These are phyloP conservation scores for Heterodera schachtii DNA, from an alignment of 1,140 invertebrate genomes.

Conservation along the genomic window DNA sequence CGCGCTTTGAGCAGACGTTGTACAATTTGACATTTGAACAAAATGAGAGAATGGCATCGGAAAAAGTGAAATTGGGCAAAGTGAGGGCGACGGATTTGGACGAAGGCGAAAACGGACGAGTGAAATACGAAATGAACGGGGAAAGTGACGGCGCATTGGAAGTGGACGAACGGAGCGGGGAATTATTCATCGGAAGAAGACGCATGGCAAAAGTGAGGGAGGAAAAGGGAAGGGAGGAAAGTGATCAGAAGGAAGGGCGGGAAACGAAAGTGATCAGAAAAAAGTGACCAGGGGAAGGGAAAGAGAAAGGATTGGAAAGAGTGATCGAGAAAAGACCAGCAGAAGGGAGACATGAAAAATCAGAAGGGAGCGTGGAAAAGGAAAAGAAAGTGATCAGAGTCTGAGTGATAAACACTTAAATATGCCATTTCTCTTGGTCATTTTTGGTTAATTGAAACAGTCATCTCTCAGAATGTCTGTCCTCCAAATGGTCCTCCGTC, in stretches of 20 bases:
- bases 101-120: not conserved
- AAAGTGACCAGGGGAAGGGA: too few species aligned
- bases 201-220: not conserved
- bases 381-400: too few species aligned
- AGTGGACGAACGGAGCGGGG: conserved; percentile 11
- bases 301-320: too few species aligned
- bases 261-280: too few species aligned
- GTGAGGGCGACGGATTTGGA: conserved; percentile 11
- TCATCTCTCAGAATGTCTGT: not conserved
- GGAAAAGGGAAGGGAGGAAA: not conserved
- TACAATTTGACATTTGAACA: not conserved
- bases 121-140: not conserved
- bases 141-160: not conserved
- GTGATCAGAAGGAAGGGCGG: too few species aligned
- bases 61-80: not conserved
- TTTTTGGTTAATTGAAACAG: too few species aligned
- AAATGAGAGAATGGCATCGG: not conserved
- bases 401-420: too few species aligned
- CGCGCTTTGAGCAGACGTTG: not conserved
- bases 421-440: too few species aligned
- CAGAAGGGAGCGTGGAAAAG: too few species aligned
- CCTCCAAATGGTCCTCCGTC: not conserved
- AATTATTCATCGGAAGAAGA: not conserved
- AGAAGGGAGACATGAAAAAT: too few species aligned
- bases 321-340: too few species aligned